Base-by-base conservation (phyloP, 2,888 invertebrate genomes). In the Aricia artaxerxes region DNA sequence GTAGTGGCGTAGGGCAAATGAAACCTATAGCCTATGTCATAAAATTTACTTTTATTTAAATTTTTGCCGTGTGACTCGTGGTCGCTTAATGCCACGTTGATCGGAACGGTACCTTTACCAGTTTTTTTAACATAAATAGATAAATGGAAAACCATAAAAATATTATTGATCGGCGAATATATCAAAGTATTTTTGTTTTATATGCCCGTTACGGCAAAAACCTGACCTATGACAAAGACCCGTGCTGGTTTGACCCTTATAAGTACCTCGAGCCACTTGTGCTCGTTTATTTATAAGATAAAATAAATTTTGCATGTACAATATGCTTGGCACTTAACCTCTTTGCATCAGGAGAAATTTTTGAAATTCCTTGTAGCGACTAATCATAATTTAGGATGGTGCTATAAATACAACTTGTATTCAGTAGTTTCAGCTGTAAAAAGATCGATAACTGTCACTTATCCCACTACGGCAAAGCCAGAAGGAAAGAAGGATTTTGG, bases 171-270 rank as follows among this genome's bases (percentile, higher is more conserved):
- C 31, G 35, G 35, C 69, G 38, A 69, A 69, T 69, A 69, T 69
- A 69, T 69, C 35, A 69, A 31, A 7, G 31, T 64, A 31, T 31
- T 64, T 24, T 31, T 11, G 24, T 31, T 64, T 9, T 64, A 24
- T 24, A 24, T 24, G 24, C 24, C 31, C 9, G 64, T 64, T 64
- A 64, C 11, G 3, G 11, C 24, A 69, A 69, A 69, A 69, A 69
- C 35, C 69, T 69, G 35, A 69, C 35, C 69, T 38, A 24, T 69
- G 69, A 35, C 69, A 69, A 64, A 69, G 69, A 69, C 69, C 69
- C 5, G 13, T 69, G 69, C 35, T 69, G 35, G 64, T 4, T 64
- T 38, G 69, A 69, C 16, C 69, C 35, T 35, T 1, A 31, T 69
- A 13, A 31, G 64, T 31, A 69, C 35, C 4, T 24, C 16, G 4